Conservation (phyloP, 2,113 vertebrate species). For the Saguinus imperator region DNA sequence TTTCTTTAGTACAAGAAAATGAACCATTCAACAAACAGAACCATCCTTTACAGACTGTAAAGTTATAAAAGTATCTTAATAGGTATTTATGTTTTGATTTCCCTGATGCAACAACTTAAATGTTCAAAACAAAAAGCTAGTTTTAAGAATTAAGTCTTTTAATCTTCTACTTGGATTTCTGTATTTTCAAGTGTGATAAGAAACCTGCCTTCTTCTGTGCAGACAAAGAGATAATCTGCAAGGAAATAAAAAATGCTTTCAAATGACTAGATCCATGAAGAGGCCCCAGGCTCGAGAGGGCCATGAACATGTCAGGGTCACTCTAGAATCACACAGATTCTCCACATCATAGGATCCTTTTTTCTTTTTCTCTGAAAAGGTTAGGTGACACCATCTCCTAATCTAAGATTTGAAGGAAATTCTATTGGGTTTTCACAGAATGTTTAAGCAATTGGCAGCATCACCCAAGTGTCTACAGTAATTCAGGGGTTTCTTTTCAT, state of each 20-base stretch:
- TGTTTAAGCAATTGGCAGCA: neutral
- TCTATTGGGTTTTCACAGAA: neutral
- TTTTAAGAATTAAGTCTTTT: neutral
- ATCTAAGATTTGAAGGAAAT: neutral
- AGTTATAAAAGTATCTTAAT: neutral
- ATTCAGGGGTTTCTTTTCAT: neutral
- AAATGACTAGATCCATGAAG: neutral
- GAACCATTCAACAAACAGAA: neutral
- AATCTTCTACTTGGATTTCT: neutral
- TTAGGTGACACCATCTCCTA: neutral
- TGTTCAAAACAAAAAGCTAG: neutral
- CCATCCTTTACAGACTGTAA: neutral
- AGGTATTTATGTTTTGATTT: neutral
- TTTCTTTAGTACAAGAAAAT: neutral
- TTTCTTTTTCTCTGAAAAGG: neutral
- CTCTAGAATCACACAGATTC: neutral
- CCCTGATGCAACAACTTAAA: neutral
- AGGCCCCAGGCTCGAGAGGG: neutral
- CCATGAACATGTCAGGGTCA: neutral
- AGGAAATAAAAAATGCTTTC: neutral
- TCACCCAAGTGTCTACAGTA: neutral
- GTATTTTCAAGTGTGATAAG: neutral
- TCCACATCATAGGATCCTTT: neutral
- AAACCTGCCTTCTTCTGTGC: neutral
- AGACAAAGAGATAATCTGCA: neutral